Evolutionary conservation across 2,888 invertebrate species (phyloP).

Genomic region (Celastrina argiolus): DNA sequence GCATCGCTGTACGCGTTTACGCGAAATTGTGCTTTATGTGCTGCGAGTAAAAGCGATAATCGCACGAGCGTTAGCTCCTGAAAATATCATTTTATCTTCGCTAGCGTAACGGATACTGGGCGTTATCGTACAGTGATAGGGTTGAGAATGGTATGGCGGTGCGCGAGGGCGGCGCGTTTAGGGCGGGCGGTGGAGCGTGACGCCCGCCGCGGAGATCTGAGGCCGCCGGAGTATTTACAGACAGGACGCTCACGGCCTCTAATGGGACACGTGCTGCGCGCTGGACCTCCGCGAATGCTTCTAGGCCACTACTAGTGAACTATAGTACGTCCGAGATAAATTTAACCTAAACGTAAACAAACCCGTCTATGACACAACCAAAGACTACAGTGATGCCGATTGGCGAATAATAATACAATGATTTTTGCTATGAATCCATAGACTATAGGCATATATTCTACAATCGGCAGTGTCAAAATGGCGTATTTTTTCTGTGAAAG

Average conservation of each 20-base stretch:
- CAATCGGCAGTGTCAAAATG: too few relatives aligned
- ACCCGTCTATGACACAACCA: too few relatives aligned
- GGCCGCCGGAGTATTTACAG: slow-evolving; percentile 51
- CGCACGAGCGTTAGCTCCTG: neutral
- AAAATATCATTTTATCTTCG: neutral
- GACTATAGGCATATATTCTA: too few relatives aligned
- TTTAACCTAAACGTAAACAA: too few relatives aligned
- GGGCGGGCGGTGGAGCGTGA: slow-evolving; percentile 58
- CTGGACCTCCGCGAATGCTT: neutral
- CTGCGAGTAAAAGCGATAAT: neutral
- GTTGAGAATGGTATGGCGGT: slow-evolving; percentile 22
- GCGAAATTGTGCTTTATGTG: neutral
- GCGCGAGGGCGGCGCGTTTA: slow-evolving; percentile 55
- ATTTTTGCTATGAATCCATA: too few relatives aligned
- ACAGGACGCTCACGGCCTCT: neutral
- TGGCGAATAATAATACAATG: too few relatives aligned
- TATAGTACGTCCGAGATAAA: too few relatives aligned
- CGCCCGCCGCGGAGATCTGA: slow-evolving; percentile 74
- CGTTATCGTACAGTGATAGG: neutral
- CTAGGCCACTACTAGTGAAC: neutral
- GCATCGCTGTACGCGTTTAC: neutral
- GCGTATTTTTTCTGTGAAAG: too few relatives aligned
- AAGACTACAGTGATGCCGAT: too few relatives aligned
- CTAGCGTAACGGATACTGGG: slow-evolving; percentile 19
- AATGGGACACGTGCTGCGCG: neutral